A percentile compares a stretch with the other conserved stretches of the same genome.
phyloP scores from a whole-genome alignment of 2,113 vertebrate species.

The Hippolais icterina region DNA sequence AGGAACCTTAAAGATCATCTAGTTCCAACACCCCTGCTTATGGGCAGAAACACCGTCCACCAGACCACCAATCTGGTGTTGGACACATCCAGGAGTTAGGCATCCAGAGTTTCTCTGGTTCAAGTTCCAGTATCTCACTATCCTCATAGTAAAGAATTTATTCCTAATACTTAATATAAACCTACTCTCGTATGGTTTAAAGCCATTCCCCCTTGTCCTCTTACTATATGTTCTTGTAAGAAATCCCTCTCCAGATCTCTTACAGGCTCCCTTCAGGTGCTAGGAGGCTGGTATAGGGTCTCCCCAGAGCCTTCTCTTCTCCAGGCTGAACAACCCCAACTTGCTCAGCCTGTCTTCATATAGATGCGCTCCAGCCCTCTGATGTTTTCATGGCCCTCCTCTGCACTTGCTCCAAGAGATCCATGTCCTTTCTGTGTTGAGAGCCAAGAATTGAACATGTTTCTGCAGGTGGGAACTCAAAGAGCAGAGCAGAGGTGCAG shows the following conservation, averaged over 20 bases:
- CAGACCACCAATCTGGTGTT: not conserved
- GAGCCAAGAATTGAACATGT: not conserved
- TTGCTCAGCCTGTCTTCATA: not conserved
- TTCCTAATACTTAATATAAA: not conserved
- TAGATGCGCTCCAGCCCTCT: not conserved
- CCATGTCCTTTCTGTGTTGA: not conserved
- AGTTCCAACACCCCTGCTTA: not conserved
- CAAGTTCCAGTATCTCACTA: not conserved
- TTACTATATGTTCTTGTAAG: not conserved
- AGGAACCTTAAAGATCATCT: not conserved
- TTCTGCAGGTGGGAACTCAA: not conserved
- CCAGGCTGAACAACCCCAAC: not conserved
- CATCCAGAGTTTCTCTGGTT: not conserved
- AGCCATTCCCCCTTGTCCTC: not conserved
- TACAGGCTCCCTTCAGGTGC: not conserved
- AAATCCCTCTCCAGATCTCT: not conserved
- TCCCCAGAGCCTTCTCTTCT: not conserved
- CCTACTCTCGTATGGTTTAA: not conserved
- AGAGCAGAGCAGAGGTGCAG: not conserved
- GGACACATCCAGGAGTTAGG: not conserved
- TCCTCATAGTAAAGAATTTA: not conserved
- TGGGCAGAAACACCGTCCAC: not conserved
- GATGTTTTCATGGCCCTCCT: not conserved
- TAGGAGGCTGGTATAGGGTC: not conserved
- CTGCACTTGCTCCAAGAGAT: not conserved